phyloP scores from a whole-genome alignment of 2,113 vertebrate species.

The Anhinga anhinga region DNA sequence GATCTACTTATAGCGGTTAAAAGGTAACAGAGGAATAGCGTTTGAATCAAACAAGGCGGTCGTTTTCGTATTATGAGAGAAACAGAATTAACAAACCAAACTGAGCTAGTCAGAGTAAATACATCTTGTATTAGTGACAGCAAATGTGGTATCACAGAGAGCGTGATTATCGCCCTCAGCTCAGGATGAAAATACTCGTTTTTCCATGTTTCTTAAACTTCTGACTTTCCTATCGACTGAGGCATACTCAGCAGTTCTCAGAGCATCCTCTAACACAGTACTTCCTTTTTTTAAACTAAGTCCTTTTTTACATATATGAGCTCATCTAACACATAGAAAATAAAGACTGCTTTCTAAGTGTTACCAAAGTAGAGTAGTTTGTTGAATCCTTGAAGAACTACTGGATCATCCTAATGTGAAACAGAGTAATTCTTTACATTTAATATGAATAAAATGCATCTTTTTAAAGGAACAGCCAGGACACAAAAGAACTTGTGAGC shows the following conservation, averaged over 20 bases:
- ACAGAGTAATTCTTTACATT: background rate
- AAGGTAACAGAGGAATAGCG: background rate
- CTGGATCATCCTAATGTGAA: background rate
- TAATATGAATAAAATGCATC: background rate
- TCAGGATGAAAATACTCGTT: background rate
- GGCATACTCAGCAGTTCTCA: background rate
- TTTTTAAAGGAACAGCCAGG: background rate
- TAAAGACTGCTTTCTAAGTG: background rate
- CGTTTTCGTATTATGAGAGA: background rate
- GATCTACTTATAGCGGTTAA: background rate
- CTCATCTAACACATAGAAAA: background rate
- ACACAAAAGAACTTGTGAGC: background rate
- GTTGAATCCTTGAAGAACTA: background rate
- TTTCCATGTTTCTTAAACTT: background rate
- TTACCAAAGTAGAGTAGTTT: background rate
- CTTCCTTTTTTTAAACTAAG: background rate
- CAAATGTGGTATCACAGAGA: background rate
- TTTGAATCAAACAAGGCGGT: background rate
- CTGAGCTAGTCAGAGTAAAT: background rate
- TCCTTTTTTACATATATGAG: background rate
- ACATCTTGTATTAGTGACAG: background rate
- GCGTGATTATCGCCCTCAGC: background rate
- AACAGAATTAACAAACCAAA: background rate
- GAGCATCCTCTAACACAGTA: background rate
- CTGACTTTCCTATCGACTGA: background rate